phyloP scores from a whole-genome alignment of 2,797 vertebrate genomes.

The Ambastaia sidthimunki region DNA sequence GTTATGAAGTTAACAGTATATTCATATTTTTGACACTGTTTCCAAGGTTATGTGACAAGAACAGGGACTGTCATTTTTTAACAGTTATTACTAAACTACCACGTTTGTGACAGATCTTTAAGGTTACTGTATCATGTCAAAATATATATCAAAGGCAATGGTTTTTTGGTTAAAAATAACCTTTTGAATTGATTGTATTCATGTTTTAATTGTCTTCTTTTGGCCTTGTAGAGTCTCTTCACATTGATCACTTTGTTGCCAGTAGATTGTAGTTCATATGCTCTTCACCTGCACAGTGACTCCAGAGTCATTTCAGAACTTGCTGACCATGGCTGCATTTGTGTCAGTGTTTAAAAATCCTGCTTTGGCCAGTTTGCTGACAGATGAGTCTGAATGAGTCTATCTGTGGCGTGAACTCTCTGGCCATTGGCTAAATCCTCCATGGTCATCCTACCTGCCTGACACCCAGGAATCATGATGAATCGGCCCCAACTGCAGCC shows the following conservation, averaged over 20 bases:
- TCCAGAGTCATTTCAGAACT: slow-evolving; percentile 76
- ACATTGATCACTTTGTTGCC: slow-evolving; percentile 37
- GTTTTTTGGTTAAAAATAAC: neutral
- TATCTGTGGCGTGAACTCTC: slow-evolving; percentile 76
- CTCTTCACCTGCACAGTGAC: slow-evolving; percentile 37
- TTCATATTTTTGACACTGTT: too few relatives aligned
- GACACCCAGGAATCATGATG: slow-evolving; percentile 93
- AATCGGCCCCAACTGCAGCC: slow-evolving; percentile 92
- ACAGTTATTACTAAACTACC: neutral
- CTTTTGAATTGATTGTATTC: neutral
- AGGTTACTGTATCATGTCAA: neutral
- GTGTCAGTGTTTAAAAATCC: slow-evolving; percentile 81
- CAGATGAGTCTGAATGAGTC: slow-evolving; percentile 77
- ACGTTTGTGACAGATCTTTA: neutral
- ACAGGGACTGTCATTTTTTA: too few relatives aligned
- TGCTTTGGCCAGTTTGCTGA: slow-evolving; percentile 74
- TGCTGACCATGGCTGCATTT: slow-evolving; percentile 82
- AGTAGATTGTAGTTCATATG: slow-evolving; percentile 9
- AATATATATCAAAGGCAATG: neutral
- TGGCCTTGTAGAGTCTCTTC: slow-evolving; percentile 42
- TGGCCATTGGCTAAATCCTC: slow-evolving; percentile 81
- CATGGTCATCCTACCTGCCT: slow-evolving; percentile 84
- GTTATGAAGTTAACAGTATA: too few relatives aligned
- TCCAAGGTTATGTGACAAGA: too few relatives aligned
- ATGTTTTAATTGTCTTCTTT: too few relatives aligned